Percentiles rank a stretch among this genome's conserved stretches.
These are phyloP conservation scores for Brachylomia viminalis DNA, from an alignment of 2,888 invertebrate genomes.

Conservation along the genomic window DNA sequence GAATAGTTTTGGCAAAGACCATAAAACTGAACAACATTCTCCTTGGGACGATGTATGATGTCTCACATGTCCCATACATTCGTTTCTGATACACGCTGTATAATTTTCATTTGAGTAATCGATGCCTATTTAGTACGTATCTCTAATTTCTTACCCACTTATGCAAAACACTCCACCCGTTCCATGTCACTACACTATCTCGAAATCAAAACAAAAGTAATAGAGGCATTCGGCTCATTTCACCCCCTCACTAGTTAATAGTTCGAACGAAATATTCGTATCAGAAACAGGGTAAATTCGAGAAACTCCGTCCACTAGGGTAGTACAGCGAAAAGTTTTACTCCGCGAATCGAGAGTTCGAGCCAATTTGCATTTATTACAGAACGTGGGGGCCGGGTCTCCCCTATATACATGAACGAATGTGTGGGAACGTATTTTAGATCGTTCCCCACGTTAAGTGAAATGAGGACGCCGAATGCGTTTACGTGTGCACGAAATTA, in stretches of 20 bases:
- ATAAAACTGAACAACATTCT: too few species aligned
- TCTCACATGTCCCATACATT: too few species aligned
- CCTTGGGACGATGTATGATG: too few species aligned
- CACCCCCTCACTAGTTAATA: conserved; percentile 58
- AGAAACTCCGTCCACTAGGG: conserved; percentile 47
- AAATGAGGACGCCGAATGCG: conserved; percentile 65
- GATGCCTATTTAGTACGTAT: not conserved
- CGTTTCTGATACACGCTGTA: too few species aligned
- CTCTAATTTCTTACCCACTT: conserved; percentile 17
- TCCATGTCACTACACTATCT: conserved; percentile 30
- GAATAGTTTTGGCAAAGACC: too few species aligned
- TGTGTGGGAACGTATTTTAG: conserved; percentile 66
- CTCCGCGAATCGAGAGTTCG: conserved; percentile 73
- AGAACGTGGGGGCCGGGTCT: conserved; percentile 69
- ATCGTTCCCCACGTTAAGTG: conserved; percentile 60
- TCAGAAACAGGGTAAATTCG: conserved; percentile 46
- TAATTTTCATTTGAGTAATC: not conserved
- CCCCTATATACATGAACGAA: conserved; percentile 75
- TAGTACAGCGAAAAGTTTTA: conserved; percentile 71
- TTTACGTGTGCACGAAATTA: conserved; percentile 62
- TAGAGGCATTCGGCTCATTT: conserved; percentile 50
- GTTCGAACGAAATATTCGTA: conserved; percentile 61
- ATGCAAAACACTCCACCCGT: conserved; percentile 11
- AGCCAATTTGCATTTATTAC: conserved; percentile 85
- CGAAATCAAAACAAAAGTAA: conserved; percentile 52